Conservation (phyloP, 2,113 vertebrate species). For the Rhinoderma darwinii region DNA sequence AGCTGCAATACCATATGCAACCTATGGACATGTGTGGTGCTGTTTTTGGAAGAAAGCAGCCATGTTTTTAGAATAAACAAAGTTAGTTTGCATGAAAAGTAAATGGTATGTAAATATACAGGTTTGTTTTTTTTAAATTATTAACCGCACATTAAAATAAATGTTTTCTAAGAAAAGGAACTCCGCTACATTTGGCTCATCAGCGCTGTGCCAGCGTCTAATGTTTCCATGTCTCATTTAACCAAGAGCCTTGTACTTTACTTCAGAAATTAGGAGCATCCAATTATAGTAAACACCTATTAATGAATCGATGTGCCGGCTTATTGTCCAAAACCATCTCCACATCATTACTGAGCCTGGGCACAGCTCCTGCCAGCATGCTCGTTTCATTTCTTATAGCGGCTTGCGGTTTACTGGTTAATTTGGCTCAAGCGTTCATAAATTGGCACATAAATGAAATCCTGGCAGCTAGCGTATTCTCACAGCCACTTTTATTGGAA, state of each 20-base stretch:
- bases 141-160: not conserved
- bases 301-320: not conserved
- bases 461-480: not conserved
- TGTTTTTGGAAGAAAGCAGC: too few relatives aligned
- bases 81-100: not conserved
- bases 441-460: not conserved
- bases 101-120: not conserved
- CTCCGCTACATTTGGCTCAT: not conserved
- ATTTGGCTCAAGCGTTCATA: not conserved
- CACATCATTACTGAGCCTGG: not conserved
- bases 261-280: not conserved
- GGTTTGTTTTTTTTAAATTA: not conserved
- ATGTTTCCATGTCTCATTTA: not conserved
- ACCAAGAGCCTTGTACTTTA: not conserved
- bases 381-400: not conserved
- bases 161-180: not conserved
- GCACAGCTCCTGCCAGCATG: not conserved
- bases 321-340: not conserved
- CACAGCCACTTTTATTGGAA: not conserved
- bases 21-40: too few relatives aligned
- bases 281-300: conserved; percentile 22
- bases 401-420: not conserved
- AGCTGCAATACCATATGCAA: too few relatives aligned
- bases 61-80: too few relatives aligned
- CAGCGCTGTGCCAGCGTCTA: not conserved